A percentile compares a stretch with the other conserved stretches of the same genome.
Evolutionary conservation across 1,140 invertebrate genomes (phyloP).

Genomic region (Zophobas atratus): DNA sequence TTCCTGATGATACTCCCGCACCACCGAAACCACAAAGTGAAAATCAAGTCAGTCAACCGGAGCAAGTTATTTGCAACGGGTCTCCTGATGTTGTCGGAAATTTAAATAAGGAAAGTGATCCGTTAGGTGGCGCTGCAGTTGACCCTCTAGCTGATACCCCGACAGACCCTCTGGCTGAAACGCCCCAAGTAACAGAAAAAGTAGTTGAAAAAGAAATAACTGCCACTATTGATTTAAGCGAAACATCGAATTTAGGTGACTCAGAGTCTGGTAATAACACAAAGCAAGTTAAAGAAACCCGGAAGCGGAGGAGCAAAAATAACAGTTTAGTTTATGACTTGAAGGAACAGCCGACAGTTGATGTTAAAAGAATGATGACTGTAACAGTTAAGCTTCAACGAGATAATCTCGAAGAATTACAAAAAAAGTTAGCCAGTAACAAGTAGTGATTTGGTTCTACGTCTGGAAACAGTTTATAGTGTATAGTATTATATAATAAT

Average conservation of each 20-base stretch:
- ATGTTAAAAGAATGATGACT: constrained; percentile 54
- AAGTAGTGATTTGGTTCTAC: not conserved
- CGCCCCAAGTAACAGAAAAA: not conserved
- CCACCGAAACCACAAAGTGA: not conserved
- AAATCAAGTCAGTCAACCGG: not conserved
- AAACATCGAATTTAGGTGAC: not conserved
- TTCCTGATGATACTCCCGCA: constrained; percentile 59
- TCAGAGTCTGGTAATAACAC: constrained; percentile 2
- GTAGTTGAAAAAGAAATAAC: constrained; percentile 3
- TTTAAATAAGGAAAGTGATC: not conserved
- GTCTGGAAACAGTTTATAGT: no score
- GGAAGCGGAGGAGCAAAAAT: not conserved
- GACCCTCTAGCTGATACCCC: not conserved
- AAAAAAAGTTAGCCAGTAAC: not conserved
- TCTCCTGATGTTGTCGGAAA: not conserved
- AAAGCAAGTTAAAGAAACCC: not conserved
- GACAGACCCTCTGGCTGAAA: not conserved
- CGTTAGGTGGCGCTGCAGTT: constrained; percentile 1
- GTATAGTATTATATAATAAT: not conserved
- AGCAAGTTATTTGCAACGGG: not conserved
- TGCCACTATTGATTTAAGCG: not conserved
- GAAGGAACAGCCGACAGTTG: constrained; percentile 42
- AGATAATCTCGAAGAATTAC: constrained; percentile 2
- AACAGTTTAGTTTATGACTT: constrained; percentile 43
- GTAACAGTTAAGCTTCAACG: constrained; percentile 30